Evolutionary conservation across 2,888 invertebrate genomes (phyloP).

Genomic region (Cosmopolites sordidus): DNA sequence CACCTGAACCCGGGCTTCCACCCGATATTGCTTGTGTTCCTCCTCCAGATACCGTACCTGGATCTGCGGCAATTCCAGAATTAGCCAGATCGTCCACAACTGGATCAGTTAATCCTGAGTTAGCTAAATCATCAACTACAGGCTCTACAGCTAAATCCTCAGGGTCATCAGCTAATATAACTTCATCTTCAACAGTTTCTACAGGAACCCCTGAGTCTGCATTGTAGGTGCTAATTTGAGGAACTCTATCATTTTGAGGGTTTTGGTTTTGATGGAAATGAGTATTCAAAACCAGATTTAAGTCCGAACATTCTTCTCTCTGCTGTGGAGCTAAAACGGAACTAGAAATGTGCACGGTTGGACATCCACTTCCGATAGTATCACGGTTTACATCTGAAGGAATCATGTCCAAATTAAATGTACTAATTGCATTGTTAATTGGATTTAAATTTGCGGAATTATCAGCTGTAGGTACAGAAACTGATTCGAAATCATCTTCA

Average conservation of each 20-base stretch:
- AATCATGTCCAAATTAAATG: conserved; percentile 38
- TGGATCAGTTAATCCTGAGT: conserved; percentile 44
- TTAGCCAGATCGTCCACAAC: conserved; percentile 32
- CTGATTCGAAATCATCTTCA: conserved; percentile 21
- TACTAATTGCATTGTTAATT: conserved; percentile 34
- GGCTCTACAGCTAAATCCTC: conserved; percentile 39
- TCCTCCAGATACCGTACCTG: conserved; percentile 23
- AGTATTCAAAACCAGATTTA: conserved; percentile 67
- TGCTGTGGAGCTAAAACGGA: conserved; percentile 53
- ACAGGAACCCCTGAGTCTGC: conserved; percentile 16
- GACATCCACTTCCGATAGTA: conserved; percentile 45
- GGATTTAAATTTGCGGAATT: conserved; percentile 8
- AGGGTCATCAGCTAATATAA: neutral
- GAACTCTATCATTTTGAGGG: conserved; percentile 35
- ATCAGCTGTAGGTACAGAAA: conserved; percentile 20
- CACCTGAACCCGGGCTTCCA: conserved; percentile 30
- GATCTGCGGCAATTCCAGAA: conserved; percentile 26
- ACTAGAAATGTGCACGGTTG: conserved; percentile 55
- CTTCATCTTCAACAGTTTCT: conserved; percentile 15
- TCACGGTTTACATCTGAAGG: conserved; percentile 32
- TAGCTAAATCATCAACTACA: conserved; percentile 11
- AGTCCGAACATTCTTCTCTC: conserved; percentile 62
- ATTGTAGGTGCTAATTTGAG: conserved; percentile 34
- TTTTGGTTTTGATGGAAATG: conserved; percentile 55
- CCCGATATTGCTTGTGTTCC: conserved; percentile 30